These are phyloP conservation scores for Lamprologus callipterus DNA, from an alignment of 2,113 vertebrate genomes.

Conservation along the genomic window DNA sequence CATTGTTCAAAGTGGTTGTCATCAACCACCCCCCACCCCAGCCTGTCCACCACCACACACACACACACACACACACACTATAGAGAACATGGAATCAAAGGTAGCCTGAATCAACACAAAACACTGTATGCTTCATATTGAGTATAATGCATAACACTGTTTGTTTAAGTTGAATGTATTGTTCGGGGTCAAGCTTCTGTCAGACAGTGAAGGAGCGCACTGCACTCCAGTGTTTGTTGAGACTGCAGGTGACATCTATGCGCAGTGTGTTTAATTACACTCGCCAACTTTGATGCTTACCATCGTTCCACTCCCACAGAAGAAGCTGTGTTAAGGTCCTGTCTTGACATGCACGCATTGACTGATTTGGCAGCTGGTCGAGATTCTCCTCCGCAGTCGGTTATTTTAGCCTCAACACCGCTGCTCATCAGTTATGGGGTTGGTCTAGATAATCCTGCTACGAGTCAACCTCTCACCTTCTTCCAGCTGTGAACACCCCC, in stretches of 20 bases:
- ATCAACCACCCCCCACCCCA: neutral
- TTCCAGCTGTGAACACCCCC: neutral
- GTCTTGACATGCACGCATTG: constrained; percentile 30
- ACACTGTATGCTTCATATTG: neutral
- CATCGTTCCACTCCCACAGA: constrained; percentile 22
- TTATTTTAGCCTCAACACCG: neutral
- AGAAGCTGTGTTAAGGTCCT: neutral
- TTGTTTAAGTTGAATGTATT: neutral
- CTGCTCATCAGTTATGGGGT: neutral
- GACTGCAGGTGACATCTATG: constrained; percentile 1
- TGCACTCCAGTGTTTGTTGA: neutral
- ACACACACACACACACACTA: neutral
- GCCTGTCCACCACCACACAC: neutral
- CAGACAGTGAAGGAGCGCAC: neutral
- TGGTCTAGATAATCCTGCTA: neutral
- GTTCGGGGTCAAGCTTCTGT: neutral
- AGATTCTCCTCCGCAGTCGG: neutral
- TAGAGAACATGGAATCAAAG: constrained; percentile 8
- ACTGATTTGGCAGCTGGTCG: neutral
- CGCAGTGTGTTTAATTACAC: constrained; percentile 3
- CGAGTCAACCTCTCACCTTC: neutral
- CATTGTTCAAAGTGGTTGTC: constrained; percentile 7
- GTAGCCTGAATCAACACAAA: neutral
- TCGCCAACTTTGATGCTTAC: neutral
- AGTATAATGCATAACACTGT: neutral